Conservation (phyloP, 2,888 invertebrate species). For the Diaphora mendica region DNA sequence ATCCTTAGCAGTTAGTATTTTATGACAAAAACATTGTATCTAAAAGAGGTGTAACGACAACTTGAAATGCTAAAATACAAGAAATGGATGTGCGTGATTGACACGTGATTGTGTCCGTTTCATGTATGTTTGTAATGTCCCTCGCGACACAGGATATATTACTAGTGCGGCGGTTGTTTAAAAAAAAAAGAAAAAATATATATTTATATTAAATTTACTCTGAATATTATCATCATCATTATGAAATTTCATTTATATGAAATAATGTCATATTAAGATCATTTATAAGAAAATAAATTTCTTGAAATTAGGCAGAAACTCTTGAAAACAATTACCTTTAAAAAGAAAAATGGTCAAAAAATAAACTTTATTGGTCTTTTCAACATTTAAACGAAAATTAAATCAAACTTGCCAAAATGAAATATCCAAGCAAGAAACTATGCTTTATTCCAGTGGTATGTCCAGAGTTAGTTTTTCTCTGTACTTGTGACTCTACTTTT, state of each 20-base stretch:
- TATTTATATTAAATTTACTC: too few relatives aligned
- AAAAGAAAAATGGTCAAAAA: constrained; percentile 13
- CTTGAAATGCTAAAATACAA: too few relatives aligned
- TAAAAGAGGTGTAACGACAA: too few relatives aligned
- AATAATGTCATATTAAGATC: too few relatives aligned
- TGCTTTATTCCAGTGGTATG: constrained; percentile 39
- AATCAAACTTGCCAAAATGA: constrained; percentile 55
- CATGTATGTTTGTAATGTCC: too few relatives aligned
- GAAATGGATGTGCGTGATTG: too few relatives aligned
- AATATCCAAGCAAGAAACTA: constrained; percentile 52
- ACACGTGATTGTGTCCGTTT: too few relatives aligned
- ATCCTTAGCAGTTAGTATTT: neutral
- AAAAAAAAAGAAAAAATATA: too few relatives aligned
- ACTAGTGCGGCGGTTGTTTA: too few relatives aligned
- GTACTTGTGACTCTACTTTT: constrained; percentile 58
- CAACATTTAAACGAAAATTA: constrained; percentile 47
- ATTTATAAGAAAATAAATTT: neutral
- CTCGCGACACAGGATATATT: too few relatives aligned
- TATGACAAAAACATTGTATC: neutral
- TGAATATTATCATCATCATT: too few relatives aligned
- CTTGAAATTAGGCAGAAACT: neutral
- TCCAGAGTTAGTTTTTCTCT: constrained; percentile 41
- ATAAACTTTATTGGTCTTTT: constrained; percentile 45
- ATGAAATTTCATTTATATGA: too few relatives aligned
- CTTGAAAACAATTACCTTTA: neutral